phyloP scores from a whole-genome alignment of 2,888 invertebrate genomes.

The Glaucopsyche alexis region DNA sequence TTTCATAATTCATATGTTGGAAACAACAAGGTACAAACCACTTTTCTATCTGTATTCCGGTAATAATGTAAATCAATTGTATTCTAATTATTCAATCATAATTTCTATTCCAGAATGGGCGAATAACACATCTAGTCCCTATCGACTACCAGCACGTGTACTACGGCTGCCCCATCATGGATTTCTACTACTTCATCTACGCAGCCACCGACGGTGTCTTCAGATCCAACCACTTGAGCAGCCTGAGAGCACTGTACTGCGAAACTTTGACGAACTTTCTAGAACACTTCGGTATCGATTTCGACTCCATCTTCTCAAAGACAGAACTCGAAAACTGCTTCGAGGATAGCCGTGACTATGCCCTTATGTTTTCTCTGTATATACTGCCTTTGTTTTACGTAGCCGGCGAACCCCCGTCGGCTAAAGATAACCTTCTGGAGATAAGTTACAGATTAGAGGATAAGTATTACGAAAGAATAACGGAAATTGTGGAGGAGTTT shows the following conservation, averaged over 20 bases:
- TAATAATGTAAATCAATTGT: too few species aligned
- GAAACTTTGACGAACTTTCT: slow-evolving; percentile 45
- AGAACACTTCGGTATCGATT: slow-evolving; percentile 45
- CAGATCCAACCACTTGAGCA: slow-evolving; percentile 45
- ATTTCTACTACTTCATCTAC: slow-evolving; percentile 48
- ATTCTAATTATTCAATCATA: too few species aligned
- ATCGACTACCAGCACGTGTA: slow-evolving; percentile 49
- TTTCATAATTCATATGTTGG: too few species aligned
- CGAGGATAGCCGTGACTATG: slow-evolving; percentile 46
- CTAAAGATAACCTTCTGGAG: slow-evolving; percentile 42
- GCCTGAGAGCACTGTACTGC: slow-evolving; percentile 50
- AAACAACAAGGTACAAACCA: too few species aligned
- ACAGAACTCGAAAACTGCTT: slow-evolving; percentile 48
- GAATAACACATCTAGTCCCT: slow-evolving; percentile 46
- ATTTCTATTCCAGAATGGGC: slow-evolving; percentile 47
- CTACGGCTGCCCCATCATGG: slow-evolving; percentile 46
- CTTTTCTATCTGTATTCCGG: neutral
- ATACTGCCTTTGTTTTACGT: slow-evolving; percentile 46
- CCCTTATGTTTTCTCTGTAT: slow-evolving; percentile 46
- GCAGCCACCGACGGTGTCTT: slow-evolving; percentile 45
- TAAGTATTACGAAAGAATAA: slow-evolving; percentile 42
- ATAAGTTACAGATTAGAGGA: slow-evolving; percentile 42
- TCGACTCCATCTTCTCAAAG: slow-evolving; percentile 44
- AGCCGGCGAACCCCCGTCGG: slow-evolving; percentile 42
- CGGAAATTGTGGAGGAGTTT: slow-evolving; percentile 49